Evolutionary conservation across 2,888 invertebrate genomes (phyloP).

Genomic region (Caenorhabditis zanzibari): DNA sequence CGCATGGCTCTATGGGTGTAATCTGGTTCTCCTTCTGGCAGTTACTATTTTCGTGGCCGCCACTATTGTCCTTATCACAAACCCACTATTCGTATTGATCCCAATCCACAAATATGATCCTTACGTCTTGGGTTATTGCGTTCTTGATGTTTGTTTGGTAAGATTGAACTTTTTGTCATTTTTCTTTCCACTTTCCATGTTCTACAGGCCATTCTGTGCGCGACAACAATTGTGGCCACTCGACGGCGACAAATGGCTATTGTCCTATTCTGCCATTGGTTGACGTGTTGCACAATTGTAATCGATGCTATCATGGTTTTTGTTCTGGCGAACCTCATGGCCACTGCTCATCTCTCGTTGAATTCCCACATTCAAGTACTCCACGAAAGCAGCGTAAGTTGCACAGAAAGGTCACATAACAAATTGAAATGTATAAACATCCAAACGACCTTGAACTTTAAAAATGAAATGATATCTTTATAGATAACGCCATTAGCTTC

Average conservation of each 20-base stretch:
- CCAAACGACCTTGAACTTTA: background rate
- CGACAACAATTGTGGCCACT: conserved; percentile 28
- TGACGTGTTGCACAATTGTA: conserved; percentile 43
- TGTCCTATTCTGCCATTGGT: conserved; percentile 47
- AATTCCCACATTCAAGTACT: conserved; percentile 43
- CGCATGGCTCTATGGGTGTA: conserved; percentile 52
- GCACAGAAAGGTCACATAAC: too few relatives aligned
- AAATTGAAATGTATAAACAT: background rate
- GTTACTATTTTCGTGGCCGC: conserved; percentile 34
- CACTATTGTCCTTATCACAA: conserved; percentile 20
- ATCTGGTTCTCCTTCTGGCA: conserved; percentile 28
- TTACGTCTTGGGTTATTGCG: conserved; percentile 39
- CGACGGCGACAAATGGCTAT: conserved; percentile 33
- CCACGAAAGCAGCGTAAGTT: conserved; percentile 30
- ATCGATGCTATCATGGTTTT: conserved; percentile 64
- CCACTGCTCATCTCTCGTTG: conserved; percentile 37
- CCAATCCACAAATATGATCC: conserved; percentile 51
- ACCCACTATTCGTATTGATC: conserved; percentile 57
- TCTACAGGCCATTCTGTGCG: conserved; percentile 38
- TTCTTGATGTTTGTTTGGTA: conserved; percentile 53
- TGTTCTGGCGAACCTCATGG: conserved; percentile 51
- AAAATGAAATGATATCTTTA: too few relatives aligned
- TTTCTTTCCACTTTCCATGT: background rate
- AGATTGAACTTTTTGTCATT: conserved; percentile 5
- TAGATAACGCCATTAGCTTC: too few relatives aligned